Conservation (phyloP, 2,888 invertebrate genomes). For the Biston stratarius region DNA sequence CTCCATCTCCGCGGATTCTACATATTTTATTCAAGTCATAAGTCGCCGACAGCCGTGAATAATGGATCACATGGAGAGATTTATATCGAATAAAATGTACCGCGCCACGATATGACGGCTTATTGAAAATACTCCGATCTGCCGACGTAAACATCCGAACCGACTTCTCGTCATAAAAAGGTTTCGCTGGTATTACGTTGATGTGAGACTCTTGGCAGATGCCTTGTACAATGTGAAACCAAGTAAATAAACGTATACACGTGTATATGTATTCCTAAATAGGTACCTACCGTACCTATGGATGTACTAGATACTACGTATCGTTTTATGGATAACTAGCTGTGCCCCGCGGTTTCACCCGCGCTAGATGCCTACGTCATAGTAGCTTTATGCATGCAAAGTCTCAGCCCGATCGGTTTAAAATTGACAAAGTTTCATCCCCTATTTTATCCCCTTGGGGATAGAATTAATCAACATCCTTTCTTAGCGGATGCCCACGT, state of each 20-base stretch:
- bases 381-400: too few relatives aligned
- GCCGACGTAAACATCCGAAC: not conserved
- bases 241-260: not conserved
- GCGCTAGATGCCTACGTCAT: too few relatives aligned
- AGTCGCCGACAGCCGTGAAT: constrained; percentile 15
- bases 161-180: not conserved
- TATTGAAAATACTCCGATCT: constrained; percentile 13
- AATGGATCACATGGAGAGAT: constrained; percentile 24
- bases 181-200: not conserved
- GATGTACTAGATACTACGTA: not conserved
- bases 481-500: too few relatives aligned
- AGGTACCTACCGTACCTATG: not conserved
- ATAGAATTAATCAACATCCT: too few relatives aligned
- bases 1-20: not conserved
- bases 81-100: constrained; percentile 21
- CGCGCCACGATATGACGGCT: constrained; percentile 4
- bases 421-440: too few relatives aligned
- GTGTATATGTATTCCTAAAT: not conserved
- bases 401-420: too few relatives aligned
- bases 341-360: too few relatives aligned
- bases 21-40: constrained; percentile 26
- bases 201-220: not conserved
- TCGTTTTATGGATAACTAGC: too few relatives aligned
- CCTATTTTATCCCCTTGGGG: too few relatives aligned
- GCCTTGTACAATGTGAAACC: not conserved